A percentile compares a stretch with the other conserved stretches of the same genome.
phyloP scores from a whole-genome alignment of 2,888 invertebrate species.

The Antitype chi region DNA sequence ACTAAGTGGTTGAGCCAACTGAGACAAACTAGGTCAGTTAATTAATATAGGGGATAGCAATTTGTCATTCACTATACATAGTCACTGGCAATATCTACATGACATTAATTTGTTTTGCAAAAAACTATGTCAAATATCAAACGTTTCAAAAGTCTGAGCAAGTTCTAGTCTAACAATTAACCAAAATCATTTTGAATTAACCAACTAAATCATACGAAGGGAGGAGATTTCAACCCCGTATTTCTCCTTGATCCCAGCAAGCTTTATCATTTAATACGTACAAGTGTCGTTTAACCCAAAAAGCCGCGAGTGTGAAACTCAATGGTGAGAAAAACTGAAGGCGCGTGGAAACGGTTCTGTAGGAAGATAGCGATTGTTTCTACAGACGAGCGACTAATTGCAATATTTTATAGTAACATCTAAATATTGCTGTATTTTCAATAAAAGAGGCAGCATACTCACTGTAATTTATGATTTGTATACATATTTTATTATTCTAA shows the following conservation, averaged over 20 bases:
- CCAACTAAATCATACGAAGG: not conserved
- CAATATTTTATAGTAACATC: not conserved
- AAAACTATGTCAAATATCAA: not conserved
- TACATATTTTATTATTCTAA: too few relatives aligned
- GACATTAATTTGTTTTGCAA: not conserved
- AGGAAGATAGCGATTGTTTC: constrained; percentile 57
- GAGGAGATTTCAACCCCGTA: not conserved
- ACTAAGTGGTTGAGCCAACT: constrained; percentile 34
- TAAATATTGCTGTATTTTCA: too few relatives aligned
- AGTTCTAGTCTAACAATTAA: not conserved
- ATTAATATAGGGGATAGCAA: constrained; percentile 29
- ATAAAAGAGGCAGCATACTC: too few relatives aligned
- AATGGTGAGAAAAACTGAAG: constrained; percentile 64
- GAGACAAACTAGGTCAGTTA: constrained; percentile 45
- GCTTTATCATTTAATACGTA: constrained; percentile 43
- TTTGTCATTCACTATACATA: constrained; percentile 6
- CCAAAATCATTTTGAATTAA: not conserved
- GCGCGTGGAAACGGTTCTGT: constrained; percentile 54
- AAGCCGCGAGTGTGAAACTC: constrained; percentile 64
- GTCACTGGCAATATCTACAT: not conserved
- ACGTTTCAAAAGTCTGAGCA: not conserved
- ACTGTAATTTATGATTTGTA: too few relatives aligned
- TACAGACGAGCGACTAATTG: constrained; percentile 44
- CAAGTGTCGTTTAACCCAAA: constrained; percentile 56
- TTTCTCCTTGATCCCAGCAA: constrained; percentile 25